phyloP scores from a whole-genome alignment of 2,797 vertebrate genomes.

The Dendrocincla tyrannina region DNA sequence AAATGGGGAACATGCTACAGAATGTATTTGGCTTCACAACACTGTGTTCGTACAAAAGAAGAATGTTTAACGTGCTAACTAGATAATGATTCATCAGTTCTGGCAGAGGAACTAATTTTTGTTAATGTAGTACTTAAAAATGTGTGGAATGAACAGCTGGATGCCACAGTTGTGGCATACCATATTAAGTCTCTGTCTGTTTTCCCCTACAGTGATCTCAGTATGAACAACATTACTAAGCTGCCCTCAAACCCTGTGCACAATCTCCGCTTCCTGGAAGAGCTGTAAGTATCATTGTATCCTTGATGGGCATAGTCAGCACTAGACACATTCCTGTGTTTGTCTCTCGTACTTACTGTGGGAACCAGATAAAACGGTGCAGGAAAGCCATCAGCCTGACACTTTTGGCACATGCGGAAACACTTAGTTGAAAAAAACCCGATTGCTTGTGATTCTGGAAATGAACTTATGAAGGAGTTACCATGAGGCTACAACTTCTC shows the following conservation, averaged over 20 bases:
- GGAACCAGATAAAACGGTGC: slow-evolving; percentile 77
- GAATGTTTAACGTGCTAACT: slow-evolving; percentile 24
- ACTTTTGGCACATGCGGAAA: slow-evolving; percentile 76
- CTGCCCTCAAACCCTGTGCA: slow-evolving; percentile 80
- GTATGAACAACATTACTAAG: slow-evolving; percentile 93
- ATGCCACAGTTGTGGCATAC: slow-evolving; percentile 49
- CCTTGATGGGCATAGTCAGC: slow-evolving; percentile 38
- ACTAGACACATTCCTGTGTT: slow-evolving; percentile 62
- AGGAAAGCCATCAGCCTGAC: slow-evolving; percentile 75
- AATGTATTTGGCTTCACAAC: slow-evolving; percentile 11
- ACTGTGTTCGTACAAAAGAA: not conserved
- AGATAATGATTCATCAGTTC: slow-evolving; percentile 54
- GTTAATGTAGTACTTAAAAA: slow-evolving; percentile 64
- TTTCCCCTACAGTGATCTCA: slow-evolving; percentile 86
- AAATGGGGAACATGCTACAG: not conserved
- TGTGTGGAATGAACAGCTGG: slow-evolving; percentile 73
- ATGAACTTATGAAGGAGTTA: slow-evolving; percentile 77
- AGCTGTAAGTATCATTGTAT: slow-evolving; percentile 86
- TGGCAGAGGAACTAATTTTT: slow-evolving; percentile 58
- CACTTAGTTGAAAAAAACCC: slow-evolving; percentile 63
- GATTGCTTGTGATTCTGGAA: slow-evolving; percentile 76
- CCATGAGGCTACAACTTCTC: slow-evolving; percentile 73
- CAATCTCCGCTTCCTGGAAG: slow-evolving; percentile 90
- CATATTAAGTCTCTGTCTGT: slow-evolving; percentile 68
- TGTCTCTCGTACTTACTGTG: slow-evolving; percentile 71